Evolutionary conservation across 2,888 invertebrate genomes (phyloP).

Genomic region (Gari tellinella): DNA sequence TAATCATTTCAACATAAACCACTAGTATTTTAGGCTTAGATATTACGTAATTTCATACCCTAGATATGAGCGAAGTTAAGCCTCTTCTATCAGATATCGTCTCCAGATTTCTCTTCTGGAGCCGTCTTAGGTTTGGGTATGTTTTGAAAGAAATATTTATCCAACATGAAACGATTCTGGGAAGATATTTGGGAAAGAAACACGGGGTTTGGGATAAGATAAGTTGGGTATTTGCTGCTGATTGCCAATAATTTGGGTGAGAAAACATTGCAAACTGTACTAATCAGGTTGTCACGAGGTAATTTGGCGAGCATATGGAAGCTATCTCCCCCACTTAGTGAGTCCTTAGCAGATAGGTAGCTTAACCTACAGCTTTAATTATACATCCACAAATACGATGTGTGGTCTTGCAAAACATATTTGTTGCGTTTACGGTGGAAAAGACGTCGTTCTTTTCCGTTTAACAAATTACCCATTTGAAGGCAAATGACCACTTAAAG

Average conservation of each 20-base stretch:
- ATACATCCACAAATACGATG: background rate
- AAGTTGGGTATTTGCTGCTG: slow-evolving; percentile 45
- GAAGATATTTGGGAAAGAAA: slow-evolving; percentile 49
- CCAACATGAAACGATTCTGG: slow-evolving; percentile 52
- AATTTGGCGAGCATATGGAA: slow-evolving; percentile 50
- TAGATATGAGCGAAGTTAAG: slow-evolving; percentile 41
- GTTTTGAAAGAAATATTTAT: slow-evolving; percentile 59
- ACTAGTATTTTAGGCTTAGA: slow-evolving; percentile 7
- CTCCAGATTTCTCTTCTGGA: slow-evolving; percentile 30
- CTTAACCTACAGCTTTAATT: no score
- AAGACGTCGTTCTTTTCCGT: no score
- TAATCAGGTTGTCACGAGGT: slow-evolving; percentile 47
- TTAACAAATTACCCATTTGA: no score
- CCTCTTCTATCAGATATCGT: slow-evolving; percentile 19
- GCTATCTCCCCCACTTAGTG: slow-evolving; percentile 44
- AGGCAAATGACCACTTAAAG: no score
- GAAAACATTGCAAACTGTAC: slow-evolving; percentile 36
- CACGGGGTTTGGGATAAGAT: slow-evolving; percentile 42
- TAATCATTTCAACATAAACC: no score
- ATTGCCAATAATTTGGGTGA: slow-evolving; percentile 39
- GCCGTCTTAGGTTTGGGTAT: slow-evolving; percentile 26
- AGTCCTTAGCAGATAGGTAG: no score
- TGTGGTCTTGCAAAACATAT: slow-evolving; percentile 7
- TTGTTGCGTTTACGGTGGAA: no score
- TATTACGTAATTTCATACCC: slow-evolving; percentile 39